Conservation (phyloP, 2,888 invertebrate species). For the Ormyrus nitidulus region DNA sequence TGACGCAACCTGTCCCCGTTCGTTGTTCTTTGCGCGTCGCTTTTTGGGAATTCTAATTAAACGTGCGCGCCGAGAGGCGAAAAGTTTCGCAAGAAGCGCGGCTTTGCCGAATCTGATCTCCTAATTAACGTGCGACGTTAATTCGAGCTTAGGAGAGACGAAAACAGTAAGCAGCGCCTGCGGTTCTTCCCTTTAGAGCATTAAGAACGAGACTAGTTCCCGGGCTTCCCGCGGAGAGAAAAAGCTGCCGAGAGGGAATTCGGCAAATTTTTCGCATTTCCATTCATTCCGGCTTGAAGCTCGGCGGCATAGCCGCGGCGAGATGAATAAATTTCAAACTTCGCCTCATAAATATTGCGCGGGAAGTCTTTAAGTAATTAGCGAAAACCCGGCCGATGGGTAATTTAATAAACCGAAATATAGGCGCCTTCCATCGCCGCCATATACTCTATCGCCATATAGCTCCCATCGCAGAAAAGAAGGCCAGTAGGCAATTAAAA, state of each 20-base stretch:
- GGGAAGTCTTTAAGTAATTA: neutral
- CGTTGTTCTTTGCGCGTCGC: too few relatives aligned
- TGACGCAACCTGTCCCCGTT: too few relatives aligned
- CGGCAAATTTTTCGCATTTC: slow-evolving; percentile 3
- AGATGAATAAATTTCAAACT: neutral
- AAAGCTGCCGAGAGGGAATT: neutral
- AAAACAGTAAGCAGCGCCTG: neutral
- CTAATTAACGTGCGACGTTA: slow-evolving; percentile 48
- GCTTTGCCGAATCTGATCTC: slow-evolving; percentile 27
- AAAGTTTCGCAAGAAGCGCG: neutral
- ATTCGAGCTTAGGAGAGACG: slow-evolving; percentile 25
- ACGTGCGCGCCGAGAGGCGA: neutral
- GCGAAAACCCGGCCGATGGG: neutral
- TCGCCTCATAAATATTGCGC: neutral
- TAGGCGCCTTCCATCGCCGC: neutral
- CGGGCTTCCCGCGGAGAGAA: neutral
- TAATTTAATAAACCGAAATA: neutral
- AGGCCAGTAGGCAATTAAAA: too few relatives aligned
- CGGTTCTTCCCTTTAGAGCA: slow-evolving; percentile 16
- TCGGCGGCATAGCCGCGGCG: neutral
- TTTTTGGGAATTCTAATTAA: too few relatives aligned
- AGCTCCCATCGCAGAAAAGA: too few relatives aligned
- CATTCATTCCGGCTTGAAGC: slow-evolving; percentile 9
- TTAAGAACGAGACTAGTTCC: slow-evolving; percentile 12
- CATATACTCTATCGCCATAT: too few relatives aligned